Evolutionary conservation across 2,797 vertebrate genomes (phyloP).

Genomic region (Esox masquinongy): DNA sequence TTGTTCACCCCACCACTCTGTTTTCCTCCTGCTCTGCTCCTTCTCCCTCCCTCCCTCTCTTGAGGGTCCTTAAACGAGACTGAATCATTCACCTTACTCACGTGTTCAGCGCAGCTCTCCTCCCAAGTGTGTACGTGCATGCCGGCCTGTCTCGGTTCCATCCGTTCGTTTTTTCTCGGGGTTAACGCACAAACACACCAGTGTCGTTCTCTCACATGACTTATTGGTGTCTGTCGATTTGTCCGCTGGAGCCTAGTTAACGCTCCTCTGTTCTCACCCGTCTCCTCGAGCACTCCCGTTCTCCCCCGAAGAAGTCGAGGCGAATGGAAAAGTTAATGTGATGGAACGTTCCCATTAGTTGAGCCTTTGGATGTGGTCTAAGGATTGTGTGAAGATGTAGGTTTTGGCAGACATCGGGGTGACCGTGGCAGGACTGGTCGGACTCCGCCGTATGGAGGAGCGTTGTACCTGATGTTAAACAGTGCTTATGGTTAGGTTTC

Average conservation of each 20-base stretch:
- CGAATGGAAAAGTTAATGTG: not conserved
- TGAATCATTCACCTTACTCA: constrained; percentile 49
- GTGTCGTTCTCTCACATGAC: not conserved
- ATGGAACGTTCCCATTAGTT: not conserved
- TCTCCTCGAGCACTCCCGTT: not conserved
- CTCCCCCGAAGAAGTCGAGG: not conserved
- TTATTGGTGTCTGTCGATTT: not conserved
- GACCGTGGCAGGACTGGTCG: not conserved
- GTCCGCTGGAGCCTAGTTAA: not conserved
- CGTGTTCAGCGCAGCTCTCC: not conserved
- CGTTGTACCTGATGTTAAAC: not conserved
- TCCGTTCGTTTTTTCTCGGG: not conserved
- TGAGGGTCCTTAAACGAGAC: constrained; percentile 43
- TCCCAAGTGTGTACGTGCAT: constrained; percentile 27
- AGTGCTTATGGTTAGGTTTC: not conserved
- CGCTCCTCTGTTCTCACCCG: not conserved
- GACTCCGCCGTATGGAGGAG: not conserved
- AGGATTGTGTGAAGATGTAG: not conserved
- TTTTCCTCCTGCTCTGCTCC: constrained; percentile 11
- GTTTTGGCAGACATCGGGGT: not conserved
- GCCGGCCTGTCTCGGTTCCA: not conserved
- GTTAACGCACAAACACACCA: not conserved
- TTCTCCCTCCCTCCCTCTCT: constrained; percentile 38
- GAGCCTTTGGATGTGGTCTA: not conserved
- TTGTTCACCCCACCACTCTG: constrained; percentile 29